phyloP scores from a whole-genome alignment of 2,888 invertebrate genomes.

The Dorcus parallelipipedus region DNA sequence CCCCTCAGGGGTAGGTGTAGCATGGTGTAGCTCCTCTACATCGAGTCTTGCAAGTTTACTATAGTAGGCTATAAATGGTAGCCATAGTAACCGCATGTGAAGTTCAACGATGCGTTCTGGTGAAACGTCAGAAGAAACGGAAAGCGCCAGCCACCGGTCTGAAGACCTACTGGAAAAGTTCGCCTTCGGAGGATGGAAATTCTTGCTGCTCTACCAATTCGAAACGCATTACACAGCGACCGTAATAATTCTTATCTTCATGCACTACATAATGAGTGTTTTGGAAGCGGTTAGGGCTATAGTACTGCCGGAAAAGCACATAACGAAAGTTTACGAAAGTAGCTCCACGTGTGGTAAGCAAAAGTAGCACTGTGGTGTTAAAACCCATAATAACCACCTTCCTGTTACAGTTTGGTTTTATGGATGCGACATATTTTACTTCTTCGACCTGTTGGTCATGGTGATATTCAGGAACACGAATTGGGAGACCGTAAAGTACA shows the following conservation, averaged over 20 bases:
- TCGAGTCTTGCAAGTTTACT: no score
- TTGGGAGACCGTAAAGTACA: constrained; percentile 12
- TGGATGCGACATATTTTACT: constrained; percentile 15
- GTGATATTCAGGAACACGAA: constrained; percentile 9
- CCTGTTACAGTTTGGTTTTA: constrained; percentile 12
- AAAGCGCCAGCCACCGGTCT: no score
- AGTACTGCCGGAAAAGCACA: neutral
- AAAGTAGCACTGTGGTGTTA: neutral
- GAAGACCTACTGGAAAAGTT: no score
- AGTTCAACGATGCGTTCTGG: no score
- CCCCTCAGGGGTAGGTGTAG: no score
- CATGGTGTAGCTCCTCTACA: no score
- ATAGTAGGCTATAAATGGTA: no score
- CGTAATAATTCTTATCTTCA: neutral
- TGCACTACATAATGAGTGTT: neutral
- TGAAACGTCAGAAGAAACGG: no score
- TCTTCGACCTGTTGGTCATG: constrained; percentile 15
- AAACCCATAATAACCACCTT: neutral
- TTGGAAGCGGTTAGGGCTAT: neutral
- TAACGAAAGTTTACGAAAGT: neutral
- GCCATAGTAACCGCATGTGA: no score
- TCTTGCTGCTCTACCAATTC: neutral
- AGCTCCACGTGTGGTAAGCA: neutral
- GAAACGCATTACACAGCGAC: neutral
- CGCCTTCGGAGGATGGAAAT: neutral